Base-by-base conservation (phyloP, 2,888 invertebrate genomes). In the Aphidoletes aphidimyza region DNA sequence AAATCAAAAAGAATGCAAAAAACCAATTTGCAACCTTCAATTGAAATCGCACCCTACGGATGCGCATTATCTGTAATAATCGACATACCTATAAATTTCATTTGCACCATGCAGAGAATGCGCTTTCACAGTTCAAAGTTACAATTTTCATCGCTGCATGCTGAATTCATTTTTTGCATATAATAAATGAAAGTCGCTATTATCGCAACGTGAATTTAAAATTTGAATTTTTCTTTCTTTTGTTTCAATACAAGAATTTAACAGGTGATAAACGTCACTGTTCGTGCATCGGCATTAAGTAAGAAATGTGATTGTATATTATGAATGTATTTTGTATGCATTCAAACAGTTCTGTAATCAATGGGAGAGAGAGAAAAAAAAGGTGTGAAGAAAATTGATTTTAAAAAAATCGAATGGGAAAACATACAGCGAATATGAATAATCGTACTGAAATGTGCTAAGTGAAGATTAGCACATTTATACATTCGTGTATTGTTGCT, bases 181-280 rank as follows among this genome's bases (percentile, higher is more conserved):
- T n/a, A n/a, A n/a, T n/a, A 69, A 69, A 69, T 69, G 69, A 69
- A 69, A 69, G 69, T 34, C n/a, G n/a, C n/a, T n/a, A 47, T 17
- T 47, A 3, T 54, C 1, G 22, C 6, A 30, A 69, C 5, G 1
- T 69, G 9, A 9, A 30, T 14, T 69, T 22, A 30, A n/a, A n/a
- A n/a, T n/a, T n/a, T n/a, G n/a, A n/a, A n/a, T n/a, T n/a, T n/a
- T n/a, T n/a, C n/a, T n/a, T n/a, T n/a, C n/a, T n/a, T n/a, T n/a
- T n/a, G n/a, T n/a, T n/a, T n/a, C n/a, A n/a, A n/a, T n/a, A n/a
- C n/a, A 69, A 69, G 69, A 69, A 69, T 30, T 14, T 30, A 69
- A 14, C 69, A 34, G 69, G 69, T 69, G 69, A 69, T 69, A n/a
- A 54, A 26, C 26, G 22, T 3, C 17, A 17, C 2, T n/a, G 3